These are phyloP conservation scores for Platichthys stellatus DNA, from an alignment of 2,113 vertebrate species.

Conservation along the genomic window DNA sequence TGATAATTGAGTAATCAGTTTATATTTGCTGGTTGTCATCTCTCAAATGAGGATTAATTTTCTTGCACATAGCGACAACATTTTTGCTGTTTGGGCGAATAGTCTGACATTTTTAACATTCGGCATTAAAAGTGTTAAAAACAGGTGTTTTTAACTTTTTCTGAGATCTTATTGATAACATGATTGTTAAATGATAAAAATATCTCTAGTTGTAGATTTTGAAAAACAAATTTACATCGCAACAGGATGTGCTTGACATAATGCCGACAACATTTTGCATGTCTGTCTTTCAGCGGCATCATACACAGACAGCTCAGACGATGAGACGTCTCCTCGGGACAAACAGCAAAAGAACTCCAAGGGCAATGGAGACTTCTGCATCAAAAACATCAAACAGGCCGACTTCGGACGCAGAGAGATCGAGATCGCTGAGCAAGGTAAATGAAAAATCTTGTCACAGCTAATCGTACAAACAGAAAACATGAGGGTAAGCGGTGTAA, in stretches of 20 bases:
- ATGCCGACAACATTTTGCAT: neutral
- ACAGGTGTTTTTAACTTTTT: neutral
- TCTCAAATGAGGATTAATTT: too few relatives aligned
- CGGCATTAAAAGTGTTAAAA: neutral
- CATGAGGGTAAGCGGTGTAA: neutral
- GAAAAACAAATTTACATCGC: neutral
- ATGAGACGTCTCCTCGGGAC: conserved; percentile 96
- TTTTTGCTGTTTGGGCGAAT: too few relatives aligned
- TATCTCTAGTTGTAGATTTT: too few relatives aligned
- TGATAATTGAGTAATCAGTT: neutral
- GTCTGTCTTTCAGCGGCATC: conserved; percentile 88
- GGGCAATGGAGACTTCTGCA: conserved; percentile 95
- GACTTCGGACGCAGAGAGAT: conserved; percentile 98
- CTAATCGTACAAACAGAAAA: neutral
- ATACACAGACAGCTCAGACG: conserved; percentile 98
- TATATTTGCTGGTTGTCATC: too few relatives aligned
- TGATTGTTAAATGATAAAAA: neutral
- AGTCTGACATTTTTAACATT: neutral
- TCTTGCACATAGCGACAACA: too few relatives aligned
- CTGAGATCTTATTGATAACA: neutral
- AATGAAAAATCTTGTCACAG: neutral
- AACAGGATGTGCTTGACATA: neutral
- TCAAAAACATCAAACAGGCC: conserved; percentile 98
- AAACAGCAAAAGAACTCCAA: conserved; percentile 99
- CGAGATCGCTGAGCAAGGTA: conserved; percentile 96